These are phyloP conservation scores for Perithous albicinctus DNA, from an alignment of 2,888 invertebrate species.

Conservation along the genomic window DNA sequence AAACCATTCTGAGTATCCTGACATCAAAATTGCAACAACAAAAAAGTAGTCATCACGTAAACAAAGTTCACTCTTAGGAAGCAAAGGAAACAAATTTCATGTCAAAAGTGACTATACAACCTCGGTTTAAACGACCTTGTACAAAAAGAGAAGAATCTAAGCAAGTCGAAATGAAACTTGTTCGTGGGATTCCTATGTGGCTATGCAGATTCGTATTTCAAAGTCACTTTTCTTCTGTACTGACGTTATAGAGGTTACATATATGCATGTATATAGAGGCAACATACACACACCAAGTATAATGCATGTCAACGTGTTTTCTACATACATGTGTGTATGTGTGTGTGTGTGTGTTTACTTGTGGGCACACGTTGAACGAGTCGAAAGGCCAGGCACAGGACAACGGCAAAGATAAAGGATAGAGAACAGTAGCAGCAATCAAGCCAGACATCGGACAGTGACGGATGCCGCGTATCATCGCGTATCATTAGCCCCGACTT, in stretches of 20 bases:
- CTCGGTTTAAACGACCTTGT: neutral
- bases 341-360: slow-evolving; percentile 14
- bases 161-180: slow-evolving; percentile 42
- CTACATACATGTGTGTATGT: neutral
- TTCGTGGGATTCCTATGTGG: slow-evolving; percentile 44
- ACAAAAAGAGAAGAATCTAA: neutral
- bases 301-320: slow-evolving; percentile 43
- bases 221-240: slow-evolving; percentile 47
- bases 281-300: slow-evolving; percentile 32
- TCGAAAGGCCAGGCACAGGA: slow-evolving; percentile 49
- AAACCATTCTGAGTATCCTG: too few relatives aligned
- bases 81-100: too few relatives aligned
- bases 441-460: slow-evolving; percentile 83
- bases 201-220: slow-evolving; percentile 64
- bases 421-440: slow-evolving; percentile 83
- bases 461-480: slow-evolving; percentile 84
- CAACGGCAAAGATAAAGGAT: slow-evolving; percentile 79
- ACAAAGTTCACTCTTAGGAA: too few relatives aligned
- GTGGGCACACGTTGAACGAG: slow-evolving; percentile 54
- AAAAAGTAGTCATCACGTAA: too few relatives aligned
- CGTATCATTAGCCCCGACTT: slow-evolving; percentile 82
- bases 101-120: too few relatives aligned
- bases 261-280: slow-evolving; percentile 12
- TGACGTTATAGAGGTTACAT: slow-evolving; percentile 45
- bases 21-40: too few relatives aligned